Evolutionary conservation across 2,888 invertebrate species (phyloP).

Genomic region (Apotomis capreana): DNA sequence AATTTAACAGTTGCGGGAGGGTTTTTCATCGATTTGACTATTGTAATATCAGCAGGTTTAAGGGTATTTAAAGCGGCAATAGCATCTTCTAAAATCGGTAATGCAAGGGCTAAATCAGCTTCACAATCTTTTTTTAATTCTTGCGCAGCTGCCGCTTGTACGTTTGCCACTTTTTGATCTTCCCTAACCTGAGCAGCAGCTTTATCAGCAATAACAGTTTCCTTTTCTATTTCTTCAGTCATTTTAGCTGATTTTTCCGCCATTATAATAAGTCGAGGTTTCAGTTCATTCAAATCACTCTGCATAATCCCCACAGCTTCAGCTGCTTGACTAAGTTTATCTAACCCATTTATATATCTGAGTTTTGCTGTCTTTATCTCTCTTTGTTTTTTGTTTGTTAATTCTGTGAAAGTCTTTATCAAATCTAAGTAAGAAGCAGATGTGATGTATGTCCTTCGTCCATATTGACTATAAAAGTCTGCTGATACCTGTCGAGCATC

Average conservation of each 20-base stretch:
- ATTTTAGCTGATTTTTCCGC: constrained; percentile 89
- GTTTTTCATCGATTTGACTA: constrained; percentile 95
- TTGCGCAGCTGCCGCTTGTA: constrained; percentile 93
- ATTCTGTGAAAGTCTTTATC: constrained; percentile 88
- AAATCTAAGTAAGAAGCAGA: constrained; percentile 93
- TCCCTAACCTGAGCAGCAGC: constrained; percentile 91
- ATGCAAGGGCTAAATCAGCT: constrained; percentile 93
- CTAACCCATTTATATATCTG: constrained; percentile 90
- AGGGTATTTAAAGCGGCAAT: constrained; percentile 91
- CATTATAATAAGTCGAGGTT: constrained; percentile 89
- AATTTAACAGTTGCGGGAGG: constrained; percentile 92
- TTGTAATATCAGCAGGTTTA: constrained; percentile 92
- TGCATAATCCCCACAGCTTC: constrained; percentile 91
- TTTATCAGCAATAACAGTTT: constrained; percentile 90
- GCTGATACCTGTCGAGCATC: constrained; percentile 86
- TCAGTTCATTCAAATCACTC: constrained; percentile 86
- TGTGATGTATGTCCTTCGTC: constrained; percentile 91
- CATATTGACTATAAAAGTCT: constrained; percentile 85
- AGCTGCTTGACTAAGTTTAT: constrained; percentile 90
- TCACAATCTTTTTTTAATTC: constrained; percentile 95
- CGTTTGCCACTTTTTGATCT: constrained; percentile 94
- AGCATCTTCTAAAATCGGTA: constrained; percentile 91
- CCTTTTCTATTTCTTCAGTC: constrained; percentile 89
- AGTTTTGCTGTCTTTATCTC: constrained; percentile 88
- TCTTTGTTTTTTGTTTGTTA: constrained; percentile 88